Evolutionary conservation across 2,113 vertebrate genomes (phyloP).

Genomic region (Crotalus helleri): DNA sequence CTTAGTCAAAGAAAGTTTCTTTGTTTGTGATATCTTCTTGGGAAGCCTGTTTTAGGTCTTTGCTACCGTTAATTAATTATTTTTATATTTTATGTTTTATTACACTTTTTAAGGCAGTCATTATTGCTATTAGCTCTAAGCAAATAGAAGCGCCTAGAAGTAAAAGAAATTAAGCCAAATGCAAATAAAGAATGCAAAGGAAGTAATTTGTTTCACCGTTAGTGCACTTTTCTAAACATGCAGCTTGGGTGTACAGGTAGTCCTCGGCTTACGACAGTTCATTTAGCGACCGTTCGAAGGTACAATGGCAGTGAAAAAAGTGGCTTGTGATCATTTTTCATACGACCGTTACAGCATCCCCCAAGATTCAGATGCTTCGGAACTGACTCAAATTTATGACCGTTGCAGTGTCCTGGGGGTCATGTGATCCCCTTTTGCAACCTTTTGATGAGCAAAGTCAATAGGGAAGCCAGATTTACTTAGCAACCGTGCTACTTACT

Average conservation of each 20-base stretch:
- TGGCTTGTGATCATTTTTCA: too few relatives aligned
- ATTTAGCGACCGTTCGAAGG: too few relatives aligned
- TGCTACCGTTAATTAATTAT: background rate
- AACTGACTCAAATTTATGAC: too few relatives aligned
- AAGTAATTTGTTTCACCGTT: background rate
- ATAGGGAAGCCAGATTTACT: too few relatives aligned
- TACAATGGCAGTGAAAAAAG: too few relatives aligned
- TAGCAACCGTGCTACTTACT: too few relatives aligned
- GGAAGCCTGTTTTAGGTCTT: background rate
- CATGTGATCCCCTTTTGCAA: too few relatives aligned
- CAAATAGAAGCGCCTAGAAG: background rate
- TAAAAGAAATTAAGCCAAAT: background rate
- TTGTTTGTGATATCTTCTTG: background rate
- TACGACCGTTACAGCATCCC: too few relatives aligned
- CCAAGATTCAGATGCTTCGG: too few relatives aligned
- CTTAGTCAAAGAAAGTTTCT: background rate
- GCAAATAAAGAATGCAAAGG: background rate
- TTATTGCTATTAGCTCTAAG: background rate
- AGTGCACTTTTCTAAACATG: background rate
- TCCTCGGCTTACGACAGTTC: too few relatives aligned
- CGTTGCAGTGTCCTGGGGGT: too few relatives aligned
- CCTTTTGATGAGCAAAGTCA: too few relatives aligned
- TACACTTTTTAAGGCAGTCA: background rate
- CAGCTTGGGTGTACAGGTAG: background rate
- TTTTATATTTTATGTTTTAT: background rate